phyloP scores from a whole-genome alignment of 2,113 vertebrate genomes.

The Eretmochelys imbricata region DNA sequence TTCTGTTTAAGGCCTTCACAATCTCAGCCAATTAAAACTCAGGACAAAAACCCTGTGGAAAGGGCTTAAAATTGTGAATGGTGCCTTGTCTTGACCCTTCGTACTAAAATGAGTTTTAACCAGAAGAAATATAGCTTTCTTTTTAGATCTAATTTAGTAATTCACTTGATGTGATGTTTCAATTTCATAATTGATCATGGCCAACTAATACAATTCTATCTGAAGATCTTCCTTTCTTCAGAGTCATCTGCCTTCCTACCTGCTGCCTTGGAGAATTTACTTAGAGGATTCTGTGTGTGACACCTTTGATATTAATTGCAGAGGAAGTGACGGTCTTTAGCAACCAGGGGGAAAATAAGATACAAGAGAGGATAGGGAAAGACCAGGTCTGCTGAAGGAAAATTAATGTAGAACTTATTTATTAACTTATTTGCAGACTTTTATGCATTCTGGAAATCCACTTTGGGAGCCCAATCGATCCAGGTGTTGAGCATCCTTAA shows the following conservation, averaged over 20 bases:
- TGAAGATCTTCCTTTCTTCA: neutral
- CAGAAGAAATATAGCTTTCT: neutral
- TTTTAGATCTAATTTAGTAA: neutral
- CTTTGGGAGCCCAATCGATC: neutral
- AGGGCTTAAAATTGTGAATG: no score
- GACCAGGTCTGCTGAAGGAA: neutral
- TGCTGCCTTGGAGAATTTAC: accelerated
- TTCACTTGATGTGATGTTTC: neutral
- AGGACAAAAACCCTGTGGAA: accelerated
- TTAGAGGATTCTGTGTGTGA: neutral
- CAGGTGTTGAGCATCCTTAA: accelerated
- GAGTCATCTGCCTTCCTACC: neutral
- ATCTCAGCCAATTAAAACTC: neutral
- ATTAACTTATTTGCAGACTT: neutral
- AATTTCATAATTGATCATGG: neutral
- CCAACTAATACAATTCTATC: neutral
- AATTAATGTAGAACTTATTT: neutral
- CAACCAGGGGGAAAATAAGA: neutral
- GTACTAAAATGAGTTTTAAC: neutral
- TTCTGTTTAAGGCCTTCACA: neutral
- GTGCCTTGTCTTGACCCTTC: accelerated
- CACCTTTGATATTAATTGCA: neutral
- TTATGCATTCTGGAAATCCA: accelerated
- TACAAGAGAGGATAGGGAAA: neutral
- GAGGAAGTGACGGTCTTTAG: neutral